Percentiles rank a stretch among this genome's conserved stretches.
Conservation (phyloP, 2,113 vertebrate genomes). For the Sinocyclocheilus grahami region DNA sequence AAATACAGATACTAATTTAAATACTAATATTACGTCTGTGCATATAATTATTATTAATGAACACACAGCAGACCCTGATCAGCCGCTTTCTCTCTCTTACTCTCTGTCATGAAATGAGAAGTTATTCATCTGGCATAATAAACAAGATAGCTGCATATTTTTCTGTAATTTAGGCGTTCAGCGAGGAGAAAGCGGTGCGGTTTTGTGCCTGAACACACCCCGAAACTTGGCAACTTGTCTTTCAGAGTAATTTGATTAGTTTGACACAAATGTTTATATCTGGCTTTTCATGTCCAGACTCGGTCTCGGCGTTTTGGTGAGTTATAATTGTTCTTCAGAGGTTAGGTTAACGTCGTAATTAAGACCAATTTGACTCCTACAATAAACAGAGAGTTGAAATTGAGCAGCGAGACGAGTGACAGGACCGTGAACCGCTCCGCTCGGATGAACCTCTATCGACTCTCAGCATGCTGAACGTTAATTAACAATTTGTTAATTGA, state of each 20-base stretch:
- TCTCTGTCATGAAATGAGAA: not conserved
- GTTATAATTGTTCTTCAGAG: constrained; percentile 69
- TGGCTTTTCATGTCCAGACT: not conserved
- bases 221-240: not conserved
- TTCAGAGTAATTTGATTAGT: not conserved
- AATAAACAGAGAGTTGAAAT: constrained; percentile 62
- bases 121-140: not conserved
- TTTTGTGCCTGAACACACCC: not conserved
- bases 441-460: constrained; percentile 62
- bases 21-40: constrained; percentile 9
- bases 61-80: not conserved
- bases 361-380: constrained; percentile 68
- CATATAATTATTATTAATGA: not conserved
- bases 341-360: constrained; percentile 73
- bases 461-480: constrained; percentile 88
- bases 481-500: constrained; percentile 98
- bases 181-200: not conserved
- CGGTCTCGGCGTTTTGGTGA: constrained; percentile 48
- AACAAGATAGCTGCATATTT: constrained; percentile 21
- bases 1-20: not conserved
- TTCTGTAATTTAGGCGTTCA: not conserved
- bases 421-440: constrained; percentile 24
- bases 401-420: constrained; percentile 40
- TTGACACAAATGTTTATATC: constrained; percentile 11
- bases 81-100: not conserved